Conservation (phyloP, 2,888 invertebrate genomes). For the Drosophila cognata region DNA sequence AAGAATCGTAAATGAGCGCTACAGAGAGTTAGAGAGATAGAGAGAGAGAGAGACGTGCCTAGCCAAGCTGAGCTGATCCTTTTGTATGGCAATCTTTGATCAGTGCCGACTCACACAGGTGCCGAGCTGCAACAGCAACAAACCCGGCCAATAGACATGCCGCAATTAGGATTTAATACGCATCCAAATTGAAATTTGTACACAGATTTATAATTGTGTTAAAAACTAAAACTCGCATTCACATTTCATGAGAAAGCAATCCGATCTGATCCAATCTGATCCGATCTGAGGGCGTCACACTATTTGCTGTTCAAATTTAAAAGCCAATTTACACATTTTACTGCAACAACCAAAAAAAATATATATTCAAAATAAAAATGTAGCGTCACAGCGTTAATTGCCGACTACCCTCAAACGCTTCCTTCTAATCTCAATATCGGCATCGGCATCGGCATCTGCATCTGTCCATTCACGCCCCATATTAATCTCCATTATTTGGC, state of each 20-base stretch:
- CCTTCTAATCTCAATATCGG: conserved; percentile 13
- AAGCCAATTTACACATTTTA: conserved; percentile 76
- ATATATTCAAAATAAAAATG: conserved; percentile 47
- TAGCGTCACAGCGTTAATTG: conserved; percentile 73
- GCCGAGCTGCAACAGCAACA: conserved; percentile 27
- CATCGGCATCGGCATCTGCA: conserved; percentile 31
- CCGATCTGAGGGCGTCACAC: conserved; percentile 53
- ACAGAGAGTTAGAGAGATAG: not conserved
- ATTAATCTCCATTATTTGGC: conserved; percentile 75
- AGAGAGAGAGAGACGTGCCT: not conserved
- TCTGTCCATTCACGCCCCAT: conserved; percentile 63
- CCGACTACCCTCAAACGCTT: conserved; percentile 28
- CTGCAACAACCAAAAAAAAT: conserved; percentile 22
- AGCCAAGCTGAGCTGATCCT: conserved; percentile 36
- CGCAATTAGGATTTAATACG: conserved; percentile 80
- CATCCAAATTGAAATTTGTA: conserved; percentile 24
- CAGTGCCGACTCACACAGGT: conserved; percentile 69
- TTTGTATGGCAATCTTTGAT: conserved; percentile 67
- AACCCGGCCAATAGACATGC: conserved; percentile 58
- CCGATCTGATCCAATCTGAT: conserved; percentile 28
- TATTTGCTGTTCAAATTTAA: conserved; percentile 72
- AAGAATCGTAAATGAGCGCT: conserved; percentile 76
- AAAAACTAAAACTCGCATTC: conserved; percentile 63
- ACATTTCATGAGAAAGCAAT: conserved; percentile 59
- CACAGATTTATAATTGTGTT: conserved; percentile 78